phyloP scores from a whole-genome alignment of 2,888 invertebrate species.

The Tigriopus californicus region DNA sequence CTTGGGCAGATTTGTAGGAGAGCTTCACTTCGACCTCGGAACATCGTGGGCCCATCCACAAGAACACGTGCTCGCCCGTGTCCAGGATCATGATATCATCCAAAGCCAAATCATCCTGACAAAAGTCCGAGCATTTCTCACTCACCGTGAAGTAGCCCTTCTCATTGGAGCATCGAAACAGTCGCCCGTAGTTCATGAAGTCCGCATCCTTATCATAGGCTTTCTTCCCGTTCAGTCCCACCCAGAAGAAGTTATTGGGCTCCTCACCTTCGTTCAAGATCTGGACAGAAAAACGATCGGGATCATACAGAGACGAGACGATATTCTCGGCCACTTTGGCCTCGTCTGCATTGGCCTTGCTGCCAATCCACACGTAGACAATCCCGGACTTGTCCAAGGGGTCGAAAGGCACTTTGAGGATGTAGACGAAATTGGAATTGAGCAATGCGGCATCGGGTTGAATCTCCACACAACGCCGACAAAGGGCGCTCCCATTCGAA shows the following conservation, averaged over 20 bases:
- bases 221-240: conserved; percentile 76
- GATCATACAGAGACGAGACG: conserved; percentile 74
- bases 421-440: conserved; percentile 71
- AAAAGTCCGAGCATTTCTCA: conserved; percentile 95
- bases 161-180: conserved; percentile 97
- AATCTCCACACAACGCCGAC: conserved; percentile 78
- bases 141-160: conserved; percentile 98
- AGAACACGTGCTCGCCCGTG: conserved; percentile 89
- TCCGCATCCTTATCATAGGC: conserved; percentile 70
- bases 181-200: conserved; percentile 75
- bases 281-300: conserved; percentile 30
- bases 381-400: conserved; percentile 67
- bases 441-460: conserved; percentile 61
- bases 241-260: conserved; percentile 97
- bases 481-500: conserved; percentile 84
- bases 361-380: conserved; percentile 89
- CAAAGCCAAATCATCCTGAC: conserved; percentile 96
- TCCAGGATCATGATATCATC: conserved; percentile 99
- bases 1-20: conserved; percentile 96
- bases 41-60: conserved; percentile 91
- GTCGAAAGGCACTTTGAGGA: conserved; percentile 45
- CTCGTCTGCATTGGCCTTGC: conserved; percentile 62
- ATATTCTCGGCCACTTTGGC: conserved; percentile 70
- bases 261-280: conserved; percentile 81
- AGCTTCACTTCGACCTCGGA: conserved; percentile 98